Conservation (phyloP, 2,888 invertebrate species). For the Rotaria macrura region DNA sequence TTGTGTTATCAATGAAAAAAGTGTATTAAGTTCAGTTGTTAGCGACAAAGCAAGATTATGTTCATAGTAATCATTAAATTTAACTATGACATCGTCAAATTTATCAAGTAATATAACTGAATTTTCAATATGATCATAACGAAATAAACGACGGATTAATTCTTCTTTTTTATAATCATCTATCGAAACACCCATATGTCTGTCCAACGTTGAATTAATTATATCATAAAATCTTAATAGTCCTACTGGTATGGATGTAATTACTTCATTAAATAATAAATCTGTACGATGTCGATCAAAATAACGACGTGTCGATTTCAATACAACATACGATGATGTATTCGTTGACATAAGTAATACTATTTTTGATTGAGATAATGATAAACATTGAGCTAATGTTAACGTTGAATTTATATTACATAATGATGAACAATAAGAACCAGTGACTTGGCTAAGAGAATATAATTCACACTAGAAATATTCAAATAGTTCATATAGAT, state of each 20-base stretch:
- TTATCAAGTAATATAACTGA: background rate
- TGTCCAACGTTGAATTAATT: background rate
- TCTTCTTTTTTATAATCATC: background rate
- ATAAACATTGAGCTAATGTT: background rate
- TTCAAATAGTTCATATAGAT: background rate
- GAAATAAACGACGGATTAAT: background rate
- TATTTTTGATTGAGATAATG: background rate
- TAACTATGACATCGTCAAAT: background rate
- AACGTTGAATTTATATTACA: background rate
- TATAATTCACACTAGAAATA: slow-evolving; percentile 20
- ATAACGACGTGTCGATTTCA: background rate
- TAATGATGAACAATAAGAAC: background rate
- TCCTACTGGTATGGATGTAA: background rate
- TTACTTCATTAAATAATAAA: background rate
- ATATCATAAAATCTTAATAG: slow-evolving; percentile 1
- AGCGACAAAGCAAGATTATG: background rate
- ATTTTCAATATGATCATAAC: background rate
- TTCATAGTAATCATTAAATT: slow-evolving; percentile 13
- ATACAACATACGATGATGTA: background rate
- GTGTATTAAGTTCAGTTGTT: background rate
- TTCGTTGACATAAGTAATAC: background rate
- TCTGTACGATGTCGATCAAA: background rate
- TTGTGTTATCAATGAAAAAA: background rate
- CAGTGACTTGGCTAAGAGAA: background rate
- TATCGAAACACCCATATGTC: background rate